Evolutionary conservation across 2,888 invertebrate genomes (phyloP), one percentile per base, ranked within the genome.

Genomic region (Chrysopilus asiliformis): DNA sequence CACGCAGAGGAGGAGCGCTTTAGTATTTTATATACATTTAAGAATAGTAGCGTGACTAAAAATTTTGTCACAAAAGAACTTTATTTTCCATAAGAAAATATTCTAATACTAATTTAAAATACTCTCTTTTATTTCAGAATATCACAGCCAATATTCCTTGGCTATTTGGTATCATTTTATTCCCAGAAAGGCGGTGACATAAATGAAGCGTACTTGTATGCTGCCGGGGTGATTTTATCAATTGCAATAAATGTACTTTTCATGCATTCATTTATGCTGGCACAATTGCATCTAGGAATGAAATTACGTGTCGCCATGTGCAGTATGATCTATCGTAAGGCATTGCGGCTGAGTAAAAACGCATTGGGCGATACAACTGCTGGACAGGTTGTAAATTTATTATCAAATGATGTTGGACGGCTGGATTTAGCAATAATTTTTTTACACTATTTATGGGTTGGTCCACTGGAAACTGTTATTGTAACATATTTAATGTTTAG

Each of bases 401-500:
- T 97, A 47, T 91, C 94, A 4, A 97, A 95, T 57, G 95, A 97
- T 64, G 94, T 95, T 44, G 87, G 85, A 53, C 56, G 63, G 13
- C 47, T 62, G 40, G 62, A 63, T 47, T 51, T 59, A 37, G 82
- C 85, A 17, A 76, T 87, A 44, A 75, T 91, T 46, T 85, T 93
- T 57, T 65, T 89, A 15, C 93, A 94, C 64, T 94, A 85, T 59
- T 67, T 91, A 36, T 90, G 93, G 89, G 76, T 91, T 43, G 91
- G 87, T 2, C 86, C 91, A 0, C 55, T 90, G 10, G 82, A 90
- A 49, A 81, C 87, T 1, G 59, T 79, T 32, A 73, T 86, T 45
- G 77, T 87, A 44, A 77, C 84, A 4, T 79, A 74, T 56, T 73
- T 91, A 39, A 76, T 87, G 70, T 37, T 32, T 25, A n/a, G 4